Conservation (phyloP, 2,888 invertebrate species). For the Cosmorhoe ocellata region DNA sequence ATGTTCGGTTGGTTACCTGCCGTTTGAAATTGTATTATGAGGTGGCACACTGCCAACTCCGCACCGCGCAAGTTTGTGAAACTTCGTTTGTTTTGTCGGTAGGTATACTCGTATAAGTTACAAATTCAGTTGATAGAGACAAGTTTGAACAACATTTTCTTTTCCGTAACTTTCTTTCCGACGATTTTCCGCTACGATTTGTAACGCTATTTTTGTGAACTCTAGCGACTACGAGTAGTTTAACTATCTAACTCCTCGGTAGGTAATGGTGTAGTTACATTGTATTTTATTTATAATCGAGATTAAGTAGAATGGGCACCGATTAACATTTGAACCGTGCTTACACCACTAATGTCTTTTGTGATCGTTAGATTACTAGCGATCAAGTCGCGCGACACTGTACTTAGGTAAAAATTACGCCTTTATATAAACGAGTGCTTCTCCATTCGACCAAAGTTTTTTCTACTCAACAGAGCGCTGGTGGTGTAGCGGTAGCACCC, state of each 20-base stretch:
- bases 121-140: background rate
- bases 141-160: background rate
- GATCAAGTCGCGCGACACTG: background rate
- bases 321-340: conserved; percentile 14
- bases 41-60: conserved; percentile 12
- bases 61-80: conserved; percentile 5
- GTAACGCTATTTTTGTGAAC: too few species aligned
- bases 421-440: too few species aligned
- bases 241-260: too few species aligned
- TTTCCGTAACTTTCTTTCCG: background rate
- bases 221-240: too few species aligned
- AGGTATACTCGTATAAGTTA: background rate
- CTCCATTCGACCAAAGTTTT: too few species aligned
- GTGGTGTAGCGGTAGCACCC: too few species aligned
- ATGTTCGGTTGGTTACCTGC: background rate
- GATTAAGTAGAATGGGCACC: background rate
- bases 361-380: background rate
- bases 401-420: too few species aligned
- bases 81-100: conserved; percentile 10
- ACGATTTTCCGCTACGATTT: too few species aligned
- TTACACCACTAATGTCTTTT: conserved; percentile 17
- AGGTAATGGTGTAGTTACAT: background rate
- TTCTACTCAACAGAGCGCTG: too few species aligned
- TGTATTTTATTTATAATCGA: conserved; percentile 1
- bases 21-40: conserved; percentile 12